Percentiles rank a stretch among this genome's conserved stretches.
These are phyloP conservation scores for Takifugu flavidus DNA, from an alignment of 2,113 vertebrate genomes.

Conservation along the genomic window DNA sequence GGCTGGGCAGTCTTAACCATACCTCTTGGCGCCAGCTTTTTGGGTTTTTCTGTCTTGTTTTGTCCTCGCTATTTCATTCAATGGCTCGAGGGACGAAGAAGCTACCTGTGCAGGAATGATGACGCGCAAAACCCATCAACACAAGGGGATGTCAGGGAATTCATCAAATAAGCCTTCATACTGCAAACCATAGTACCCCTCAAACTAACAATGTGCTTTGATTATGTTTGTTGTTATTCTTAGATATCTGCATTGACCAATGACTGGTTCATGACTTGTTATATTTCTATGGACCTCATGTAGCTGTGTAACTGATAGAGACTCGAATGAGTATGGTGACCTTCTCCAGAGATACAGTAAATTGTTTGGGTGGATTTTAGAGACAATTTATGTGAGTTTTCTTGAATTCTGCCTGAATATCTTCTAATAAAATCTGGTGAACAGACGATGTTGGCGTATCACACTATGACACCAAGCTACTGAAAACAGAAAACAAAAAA, in stretches of 20 bases:
- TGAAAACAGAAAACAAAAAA: too few species aligned
- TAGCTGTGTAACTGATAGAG: conserved; percentile 54
- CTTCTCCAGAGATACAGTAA: conserved; percentile 23
- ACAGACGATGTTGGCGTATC: conserved; percentile 5
- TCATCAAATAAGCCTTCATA: conserved; percentile 61
- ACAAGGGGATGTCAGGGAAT: conserved; percentile 49
- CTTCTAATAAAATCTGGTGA: conserved; percentile 62
- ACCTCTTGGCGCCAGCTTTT: conserved; percentile 47
- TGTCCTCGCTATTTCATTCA: conserved; percentile 33
- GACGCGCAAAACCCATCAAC: conserved; percentile 31
- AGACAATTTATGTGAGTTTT: conserved; percentile 25
- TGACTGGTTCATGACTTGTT: conserved; percentile 50
- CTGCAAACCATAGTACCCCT: conserved; percentile 70
- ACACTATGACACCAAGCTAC: too few species aligned
- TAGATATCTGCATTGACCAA: conserved; percentile 46
- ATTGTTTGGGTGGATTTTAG: conserved; percentile 47
- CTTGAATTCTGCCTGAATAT: conserved; percentile 53
- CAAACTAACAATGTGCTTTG: conserved; percentile 48
- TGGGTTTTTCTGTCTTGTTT: conserved; percentile 31
- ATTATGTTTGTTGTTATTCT: conserved; percentile 33
- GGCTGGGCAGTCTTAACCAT: conserved; percentile 53
- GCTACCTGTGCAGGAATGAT: conserved; percentile 22
- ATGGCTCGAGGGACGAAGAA: conserved; percentile 31
- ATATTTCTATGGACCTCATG: conserved; percentile 64
- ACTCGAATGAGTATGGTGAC: conserved; percentile 40